Conservation (phyloP, 2,113 vertebrate species). For the Origma solitaria region DNA sequence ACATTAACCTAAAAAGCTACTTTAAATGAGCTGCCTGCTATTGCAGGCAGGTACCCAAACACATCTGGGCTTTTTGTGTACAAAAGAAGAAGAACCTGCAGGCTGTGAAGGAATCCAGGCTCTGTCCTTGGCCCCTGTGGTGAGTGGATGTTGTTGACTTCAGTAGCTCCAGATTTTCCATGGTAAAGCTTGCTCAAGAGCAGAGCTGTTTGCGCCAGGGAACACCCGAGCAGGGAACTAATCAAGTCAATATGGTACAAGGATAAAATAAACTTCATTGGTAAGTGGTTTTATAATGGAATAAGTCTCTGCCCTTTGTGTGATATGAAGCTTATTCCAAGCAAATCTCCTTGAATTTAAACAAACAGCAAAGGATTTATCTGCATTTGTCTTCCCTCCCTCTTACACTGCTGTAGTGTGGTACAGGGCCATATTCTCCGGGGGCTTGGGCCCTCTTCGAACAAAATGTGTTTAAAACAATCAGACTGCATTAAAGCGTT, state of each 20-base stretch:
- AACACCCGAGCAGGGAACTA: neutral
- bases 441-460: neutral
- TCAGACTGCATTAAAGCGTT: accelerated
- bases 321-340: neutral
- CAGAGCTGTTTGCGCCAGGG: neutral
- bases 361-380: neutral
- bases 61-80: neutral
- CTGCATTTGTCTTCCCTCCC: neutral
- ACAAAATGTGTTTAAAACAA: neutral
- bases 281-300: neutral
- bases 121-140: neutral
- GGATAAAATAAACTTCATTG: neutral
- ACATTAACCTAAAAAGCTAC: neutral
- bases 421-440: neutral
- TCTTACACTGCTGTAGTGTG: neutral
- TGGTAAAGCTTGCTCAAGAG: neutral
- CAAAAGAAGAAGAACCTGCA: neutral
- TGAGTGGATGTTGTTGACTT: neutral
- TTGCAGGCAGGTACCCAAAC: neutral
- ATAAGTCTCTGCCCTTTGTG: neutral
- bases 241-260: neutral
- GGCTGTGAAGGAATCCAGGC: neutral
- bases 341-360: neutral
- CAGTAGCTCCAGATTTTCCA: neutral
- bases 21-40: neutral